Base-by-base conservation (phyloP, 2,888 invertebrate genomes). In the Capitulum mitella region DNA sequence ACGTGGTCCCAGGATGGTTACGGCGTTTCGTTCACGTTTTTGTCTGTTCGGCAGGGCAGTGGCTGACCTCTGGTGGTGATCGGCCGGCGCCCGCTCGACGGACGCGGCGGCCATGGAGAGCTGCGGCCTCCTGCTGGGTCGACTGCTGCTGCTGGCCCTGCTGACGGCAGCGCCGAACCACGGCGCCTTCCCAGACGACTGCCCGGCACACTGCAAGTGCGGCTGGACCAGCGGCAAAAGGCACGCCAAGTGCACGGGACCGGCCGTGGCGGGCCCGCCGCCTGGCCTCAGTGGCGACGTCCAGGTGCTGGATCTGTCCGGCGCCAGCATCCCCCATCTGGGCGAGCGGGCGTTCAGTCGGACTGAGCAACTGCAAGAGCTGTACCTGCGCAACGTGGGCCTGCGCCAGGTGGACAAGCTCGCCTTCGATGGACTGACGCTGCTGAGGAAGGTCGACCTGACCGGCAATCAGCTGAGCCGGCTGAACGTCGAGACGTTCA, bases 161-260 rank as follows among this genome's bases (percentile, higher is more conserved):
- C 88, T 89, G 78, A 46, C 79, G 26, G 93, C 93, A 86, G 26
- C 70, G 26, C 19, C 37, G 1, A 1, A 14, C 8, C 19, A 10
- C 26, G 26, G 8, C 5, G 70, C 37, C 26, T 70, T 70, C 40
- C 26, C 40, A 14, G 22, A 37, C 70, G 14, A 29, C 19, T 95
- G 94, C 87, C 93, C 94, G 84, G 89, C 91, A 82, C 91, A 92
- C 83, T 95, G 95, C 86, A 90, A 91, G 84, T 95, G 95, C 89
- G 95, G 94, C 87, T 96, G 95, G 95, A 29, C 26, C 19, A 3
- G 58, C 19, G 95, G 95, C 81, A 95, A 95, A 87, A 94, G 93
- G 86, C 93, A 93, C 74, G 95, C 94, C 79, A 89, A 92, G 80
- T 96, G 95, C 87, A 90, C 91, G 81, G 91, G 93, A 84, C 91